Base-by-base conservation (phyloP, 53 echinoderm and acorn worm genomes). In the Zoroaster sp. region DNA sequence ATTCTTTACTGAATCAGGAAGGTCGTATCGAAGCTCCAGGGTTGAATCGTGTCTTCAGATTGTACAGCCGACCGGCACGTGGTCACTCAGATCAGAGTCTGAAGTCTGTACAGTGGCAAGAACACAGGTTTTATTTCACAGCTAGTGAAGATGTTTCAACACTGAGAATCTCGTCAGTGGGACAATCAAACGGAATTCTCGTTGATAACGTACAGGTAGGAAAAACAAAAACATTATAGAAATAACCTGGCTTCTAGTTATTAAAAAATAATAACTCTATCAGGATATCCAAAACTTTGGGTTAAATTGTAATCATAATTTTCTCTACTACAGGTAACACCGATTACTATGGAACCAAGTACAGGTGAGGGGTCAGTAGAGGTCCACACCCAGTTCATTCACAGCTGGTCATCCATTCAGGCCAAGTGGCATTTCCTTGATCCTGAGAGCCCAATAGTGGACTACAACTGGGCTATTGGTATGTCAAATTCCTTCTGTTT, bases 361-460 rank as follows among this genome's bases (percentile, higher is more conserved):
- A 67, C 36, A 10, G 75, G 59, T 46, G 63, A 43, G 74, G 86
- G 80, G 36, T 39, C 89, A 4, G 69, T 92, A 14, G 70, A 92
- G 18, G 42, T 89, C 20, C 71, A 75, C 21, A 83, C 88, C 5
- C 92, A 92, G 69, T 80, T 89, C 46, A 75, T 92, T 36, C 85
- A 87, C 28, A 75, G 31, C 33, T 92, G 92, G 92, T 75, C 88
- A 10, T 92, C 92, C 1, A 42, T 92, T 9, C 87, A 92, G 14
- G 92, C 92, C 45, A 83, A 74, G 20, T 92, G 92, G 92, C 77
- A 75, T 68, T 88, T 92, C 38, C 15, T 75, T 51, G 92, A 92
- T 32, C 47, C 45, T 18, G 88, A 92, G 72, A 92, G 92, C 46
- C 88, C 92, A 18, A 88, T 92, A 35, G 46, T 80, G 18, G 92